These are phyloP conservation scores for Zaprionus bogoriensis DNA, from an alignment of 2,888 invertebrate species.

Conservation along the genomic window DNA sequence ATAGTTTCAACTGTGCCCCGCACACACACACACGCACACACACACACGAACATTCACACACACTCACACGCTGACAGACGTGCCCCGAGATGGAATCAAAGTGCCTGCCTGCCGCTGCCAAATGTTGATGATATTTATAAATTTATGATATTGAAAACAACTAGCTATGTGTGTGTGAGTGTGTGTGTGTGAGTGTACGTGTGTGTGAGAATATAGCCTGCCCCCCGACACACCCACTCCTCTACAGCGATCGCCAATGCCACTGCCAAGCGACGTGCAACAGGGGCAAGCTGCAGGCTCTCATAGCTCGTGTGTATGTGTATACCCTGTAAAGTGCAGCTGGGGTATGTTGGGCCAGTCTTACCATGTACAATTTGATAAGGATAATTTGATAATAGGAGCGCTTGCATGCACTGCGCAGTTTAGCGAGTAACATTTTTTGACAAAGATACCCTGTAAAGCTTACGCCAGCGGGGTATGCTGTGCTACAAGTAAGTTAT, in stretches of 20 bases:
- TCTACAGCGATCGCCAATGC: neutral
- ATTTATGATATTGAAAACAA: conserved; percentile 60
- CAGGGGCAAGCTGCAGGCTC: neutral
- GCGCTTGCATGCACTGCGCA: too few species aligned
- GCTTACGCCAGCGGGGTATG: too few species aligned
- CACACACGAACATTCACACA: neutral
- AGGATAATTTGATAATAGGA: too few species aligned
- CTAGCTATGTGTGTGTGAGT: neutral
- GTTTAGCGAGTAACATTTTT: too few species aligned
- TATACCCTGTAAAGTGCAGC: neutral
- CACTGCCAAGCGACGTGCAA: conserved; percentile 14
- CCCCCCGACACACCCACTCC: too few species aligned
- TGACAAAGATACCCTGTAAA: too few species aligned
- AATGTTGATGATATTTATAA: conserved; percentile 58
- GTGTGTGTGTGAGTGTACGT: neutral
- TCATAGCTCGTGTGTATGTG: neutral
- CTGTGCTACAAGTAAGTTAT: too few species aligned
- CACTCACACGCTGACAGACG: conserved; percentile 1
- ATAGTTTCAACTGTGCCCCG: conserved; percentile 38
- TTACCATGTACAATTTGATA: too few species aligned
- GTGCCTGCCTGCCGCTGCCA: neutral
- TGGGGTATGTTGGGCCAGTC: too few species aligned
- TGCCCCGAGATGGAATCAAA: conserved; percentile 19
- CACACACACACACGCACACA: conserved; percentile 9
- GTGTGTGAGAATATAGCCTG: too few species aligned